Percentiles rank a stretch among this genome's conserved stretches.
phyloP scores from a whole-genome alignment of 2,113 vertebrate genomes.

The Phodopus roborovskii region DNA sequence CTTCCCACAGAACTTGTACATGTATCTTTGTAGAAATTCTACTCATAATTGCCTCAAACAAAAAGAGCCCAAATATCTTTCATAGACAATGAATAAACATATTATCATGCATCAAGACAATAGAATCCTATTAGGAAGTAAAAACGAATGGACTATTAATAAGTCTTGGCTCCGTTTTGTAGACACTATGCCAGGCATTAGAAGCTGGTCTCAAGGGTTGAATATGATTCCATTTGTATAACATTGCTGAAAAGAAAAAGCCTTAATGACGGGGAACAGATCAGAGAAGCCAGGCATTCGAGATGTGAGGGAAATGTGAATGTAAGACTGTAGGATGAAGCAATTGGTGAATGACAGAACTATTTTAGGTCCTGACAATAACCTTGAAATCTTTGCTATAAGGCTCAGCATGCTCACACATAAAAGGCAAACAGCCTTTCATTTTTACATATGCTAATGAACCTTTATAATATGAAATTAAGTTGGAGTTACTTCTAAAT shows the following conservation, averaged over 20 bases:
- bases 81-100: background rate
- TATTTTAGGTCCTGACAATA: background rate
- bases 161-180: background rate
- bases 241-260: background rate
- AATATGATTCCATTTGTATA: background rate
- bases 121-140: conserved; percentile 3
- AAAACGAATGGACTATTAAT: conserved; percentile 10
- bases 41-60: background rate
- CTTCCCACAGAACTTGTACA: background rate
- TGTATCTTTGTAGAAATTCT: background rate
- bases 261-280: background rate
- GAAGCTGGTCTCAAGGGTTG: background rate
- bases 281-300: background rate
- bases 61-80: background rate
- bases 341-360: background rate
- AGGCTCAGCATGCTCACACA: background rate
- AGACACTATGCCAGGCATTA: background rate
- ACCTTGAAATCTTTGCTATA: conserved; percentile 4
- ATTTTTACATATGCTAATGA: conserved; percentile 23
- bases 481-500: conserved; percentile 44
- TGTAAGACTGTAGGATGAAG: background rate
- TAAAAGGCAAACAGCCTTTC: background rate
- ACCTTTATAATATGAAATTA: conserved; percentile 28
- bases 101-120: background rate
- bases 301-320: background rate